Conservation (phyloP, 2,888 invertebrate species). For the Thera britannica region DNA sequence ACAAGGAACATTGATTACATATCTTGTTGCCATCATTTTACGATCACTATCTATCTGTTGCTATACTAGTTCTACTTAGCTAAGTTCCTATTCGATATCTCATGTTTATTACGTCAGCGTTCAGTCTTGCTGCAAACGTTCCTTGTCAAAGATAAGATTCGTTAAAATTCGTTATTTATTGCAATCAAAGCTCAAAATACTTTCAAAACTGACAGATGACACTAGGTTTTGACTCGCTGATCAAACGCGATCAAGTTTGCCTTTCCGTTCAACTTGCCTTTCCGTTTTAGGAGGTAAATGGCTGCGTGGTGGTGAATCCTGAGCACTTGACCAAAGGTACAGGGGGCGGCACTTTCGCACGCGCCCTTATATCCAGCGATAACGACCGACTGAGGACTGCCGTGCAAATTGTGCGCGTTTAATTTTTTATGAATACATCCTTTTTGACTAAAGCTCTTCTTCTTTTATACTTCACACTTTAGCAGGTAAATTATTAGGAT, state of each 20-base stretch:
- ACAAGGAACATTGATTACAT: too few species aligned
- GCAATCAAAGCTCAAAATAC: too few species aligned
- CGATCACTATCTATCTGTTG: too few species aligned
- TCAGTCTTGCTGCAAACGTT: too few species aligned
- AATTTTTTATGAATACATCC: constrained; percentile 29
- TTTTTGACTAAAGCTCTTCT: not conserved
- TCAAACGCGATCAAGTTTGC: not conserved
- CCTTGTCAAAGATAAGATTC: too few species aligned
- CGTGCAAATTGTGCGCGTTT: constrained; percentile 76
- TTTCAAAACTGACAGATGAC: too few species aligned
- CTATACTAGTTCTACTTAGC: too few species aligned
- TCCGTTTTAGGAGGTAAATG: constrained; percentile 88
- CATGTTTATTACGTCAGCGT: too few species aligned
- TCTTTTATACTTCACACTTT: not conserved
- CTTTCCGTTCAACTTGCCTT: constrained; percentile 4
- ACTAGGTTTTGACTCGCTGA: not conserved
- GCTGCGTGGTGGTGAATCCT: constrained; percentile 93
- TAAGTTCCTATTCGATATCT: too few species aligned
- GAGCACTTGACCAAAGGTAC: constrained; percentile 91
- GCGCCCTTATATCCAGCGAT: constrained; percentile 83
- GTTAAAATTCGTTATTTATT: too few species aligned
- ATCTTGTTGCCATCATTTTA: too few species aligned
- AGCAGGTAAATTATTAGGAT: too few species aligned
- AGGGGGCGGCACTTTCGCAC: constrained; percentile 91
- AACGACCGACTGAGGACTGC: constrained; percentile 51